Conservation (phyloP, 2,888 invertebrate species). For the Cepaea hortensis region DNA sequence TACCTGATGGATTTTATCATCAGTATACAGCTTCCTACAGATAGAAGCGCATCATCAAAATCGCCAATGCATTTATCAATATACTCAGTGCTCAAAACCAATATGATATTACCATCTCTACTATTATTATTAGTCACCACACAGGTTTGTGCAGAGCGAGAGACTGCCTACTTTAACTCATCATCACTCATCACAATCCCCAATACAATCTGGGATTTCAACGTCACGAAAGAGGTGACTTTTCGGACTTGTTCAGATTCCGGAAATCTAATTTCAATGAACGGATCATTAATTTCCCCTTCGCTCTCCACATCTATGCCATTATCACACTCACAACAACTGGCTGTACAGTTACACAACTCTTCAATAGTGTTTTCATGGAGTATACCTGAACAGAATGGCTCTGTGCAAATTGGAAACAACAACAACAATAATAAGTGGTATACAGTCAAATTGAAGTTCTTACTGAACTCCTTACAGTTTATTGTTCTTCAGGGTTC, state of each 20-base stretch:
- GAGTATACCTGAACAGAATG: conserved; percentile 9
- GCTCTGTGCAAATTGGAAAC: conserved; percentile 22
- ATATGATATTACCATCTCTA: neutral
- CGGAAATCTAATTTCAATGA: conserved; percentile 37
- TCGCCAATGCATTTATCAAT: neutral
- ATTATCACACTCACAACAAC: conserved; percentile 4
- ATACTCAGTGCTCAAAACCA: neutral
- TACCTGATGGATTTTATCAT: neutral
- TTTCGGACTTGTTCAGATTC: conserved; percentile 43
- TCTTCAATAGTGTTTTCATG: conserved; percentile 41
- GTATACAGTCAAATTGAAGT: conserved; percentile 41
- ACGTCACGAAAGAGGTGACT: conserved; percentile 30
- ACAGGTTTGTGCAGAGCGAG: neutral
- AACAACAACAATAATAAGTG: conserved; percentile 33
- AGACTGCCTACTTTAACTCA: conserved; percentile 42
- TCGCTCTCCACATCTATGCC: neutral
- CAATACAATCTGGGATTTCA: conserved; percentile 40
- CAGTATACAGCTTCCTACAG: neutral
- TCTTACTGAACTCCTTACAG: conserved; percentile 18
- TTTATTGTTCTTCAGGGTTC: conserved; percentile 11
- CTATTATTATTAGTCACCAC: neutral
- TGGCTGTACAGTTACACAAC: conserved; percentile 31
- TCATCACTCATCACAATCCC: conserved; percentile 40
- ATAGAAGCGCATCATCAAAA: too few relatives aligned
- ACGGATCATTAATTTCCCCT: neutral